These are phyloP conservation scores for Sphenopsis melanotis DNA, from an alignment of 2,797 vertebrate genomes.

Conservation along the genomic window DNA sequence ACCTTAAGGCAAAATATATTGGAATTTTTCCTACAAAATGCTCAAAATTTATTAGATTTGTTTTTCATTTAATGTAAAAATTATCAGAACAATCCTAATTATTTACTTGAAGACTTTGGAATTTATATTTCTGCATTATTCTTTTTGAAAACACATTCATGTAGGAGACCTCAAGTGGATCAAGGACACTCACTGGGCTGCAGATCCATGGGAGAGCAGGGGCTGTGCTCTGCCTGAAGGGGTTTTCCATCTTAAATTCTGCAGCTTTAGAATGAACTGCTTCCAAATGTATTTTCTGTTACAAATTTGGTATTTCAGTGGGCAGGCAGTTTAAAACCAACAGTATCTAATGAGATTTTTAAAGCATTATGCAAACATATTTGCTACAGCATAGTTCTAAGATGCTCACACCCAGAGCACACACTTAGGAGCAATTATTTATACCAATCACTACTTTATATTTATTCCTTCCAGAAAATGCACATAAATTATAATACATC, in stretches of 20 bases:
- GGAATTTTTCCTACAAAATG: not conserved
- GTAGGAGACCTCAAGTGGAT: not conserved
- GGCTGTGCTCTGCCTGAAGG: not conserved
- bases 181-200: not conserved
- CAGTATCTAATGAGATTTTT: slow-evolving; percentile 31
- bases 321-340: slow-evolving; percentile 6
- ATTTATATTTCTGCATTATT: not conserved
- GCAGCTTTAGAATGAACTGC: not conserved
- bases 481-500: slow-evolving; percentile 8
- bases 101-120: not conserved
- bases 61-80: not conserved
- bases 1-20: not conserved
- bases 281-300: slow-evolving; percentile 6
- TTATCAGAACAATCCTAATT: not conserved
- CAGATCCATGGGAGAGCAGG: not conserved
- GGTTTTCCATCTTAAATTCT: not conserved
- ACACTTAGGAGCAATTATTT: slow-evolving; percentile 20
- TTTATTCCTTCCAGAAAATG: slow-evolving; percentile 23
- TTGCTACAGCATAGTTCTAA: not conserved
- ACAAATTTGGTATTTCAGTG: not conserved
- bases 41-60: not conserved
- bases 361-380: slow-evolving; percentile 5
- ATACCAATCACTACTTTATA: slow-evolving; percentile 17
- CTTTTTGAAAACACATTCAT: not conserved
- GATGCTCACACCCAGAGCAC: not conserved